Base-by-base conservation (phyloP, 2,888 invertebrate species). In the Emmelina monodactyla region DNA sequence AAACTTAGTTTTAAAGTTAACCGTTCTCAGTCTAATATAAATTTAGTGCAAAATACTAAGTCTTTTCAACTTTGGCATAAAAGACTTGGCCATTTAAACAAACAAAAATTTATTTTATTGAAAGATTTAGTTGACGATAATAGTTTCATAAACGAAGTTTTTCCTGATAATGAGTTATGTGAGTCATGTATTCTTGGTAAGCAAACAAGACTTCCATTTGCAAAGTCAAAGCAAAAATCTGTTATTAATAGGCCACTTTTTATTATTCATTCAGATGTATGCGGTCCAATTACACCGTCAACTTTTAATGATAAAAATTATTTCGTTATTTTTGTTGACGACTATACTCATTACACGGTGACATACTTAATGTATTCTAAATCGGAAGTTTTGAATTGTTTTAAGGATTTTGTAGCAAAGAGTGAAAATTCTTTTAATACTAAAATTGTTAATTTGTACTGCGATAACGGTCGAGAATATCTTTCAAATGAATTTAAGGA, bases 261-360 rank as follows among this genome's bases (percentile, higher is more conserved):
- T 3, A 6, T 36, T 3, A 31, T 37, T 10, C 40, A 33, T 16
- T 28, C 25, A 12, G 36, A 41, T 32, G 34, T 41, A 3, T 41
- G 41, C 37, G 41, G 38, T 6, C 37, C 41, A 16, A 38, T 37
- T 12, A 33, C 29, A 28, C 43, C 37, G 28, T 22, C 9, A 14
- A 33, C 39, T 9, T 29, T 35, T 12, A 37, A 46, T 12, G 37
- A 37, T 7, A 32, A 34, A 14, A 39, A 36, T 15, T 45, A 43
- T 29, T 37, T 41, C 33, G 36, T 42, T 5, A 40, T 40, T 11
- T 45, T 45, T 30, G 43, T 44, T 16, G 45, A 48, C 22, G 45
- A 45, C 29, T 46, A 16, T 28, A 40, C 38, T 13, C 40, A 43
- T 13, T 41, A n/a, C 38, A 28, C 30, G 3, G 33, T 37, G 30